These are phyloP conservation scores for Pygmarrhopalites habei DNA, from an alignment of 1,140 invertebrate genomes.

Conservation along the genomic window DNA sequence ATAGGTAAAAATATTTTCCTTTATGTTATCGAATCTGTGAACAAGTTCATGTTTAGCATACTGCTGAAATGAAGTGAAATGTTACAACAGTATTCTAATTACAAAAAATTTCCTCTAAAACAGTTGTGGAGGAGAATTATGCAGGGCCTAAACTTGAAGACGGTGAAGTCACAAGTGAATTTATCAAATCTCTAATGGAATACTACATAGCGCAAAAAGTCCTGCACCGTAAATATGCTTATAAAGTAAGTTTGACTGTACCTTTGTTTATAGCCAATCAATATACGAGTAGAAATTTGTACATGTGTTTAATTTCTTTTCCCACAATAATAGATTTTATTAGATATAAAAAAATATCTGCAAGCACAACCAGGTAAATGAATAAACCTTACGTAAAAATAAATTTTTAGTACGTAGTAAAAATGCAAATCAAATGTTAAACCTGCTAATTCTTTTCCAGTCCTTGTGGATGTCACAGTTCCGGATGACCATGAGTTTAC, in stretches of 20 bases:
- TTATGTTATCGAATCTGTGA: not conserved
- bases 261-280: too few relatives aligned
- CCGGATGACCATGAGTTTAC: conserved; percentile 89
- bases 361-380: conserved; percentile 71
- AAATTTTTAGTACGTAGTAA: too few relatives aligned
- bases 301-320: too few relatives aligned
- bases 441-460: too few relatives aligned
- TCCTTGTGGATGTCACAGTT: conserved; percentile 82
- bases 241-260: conserved; percentile 72
- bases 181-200: conserved; percentile 79
- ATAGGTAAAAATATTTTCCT: conserved; percentile 60
- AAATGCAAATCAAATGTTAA: too few relatives aligned
- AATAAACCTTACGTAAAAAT: too few relatives aligned
- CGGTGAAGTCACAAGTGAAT: conserved; percentile 68
- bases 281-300: too few relatives aligned
- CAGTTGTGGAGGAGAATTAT: conserved; percentile 92
- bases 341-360: conserved; percentile 82
- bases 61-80: conserved; percentile 19
- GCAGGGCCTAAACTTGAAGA: conserved; percentile 81
- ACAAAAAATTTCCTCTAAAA: too few relatives aligned
- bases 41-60: too few relatives aligned
- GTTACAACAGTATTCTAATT: too few relatives aligned
- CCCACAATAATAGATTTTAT: conserved; percentile 77
- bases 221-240: conserved; percentile 94
- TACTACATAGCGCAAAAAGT: conserved; percentile 87